Evolutionary conservation across 2,797 vertebrate species (phyloP), one percentile per base, ranked within the genome.

Genomic region (Salarias fasciatus): DNA sequence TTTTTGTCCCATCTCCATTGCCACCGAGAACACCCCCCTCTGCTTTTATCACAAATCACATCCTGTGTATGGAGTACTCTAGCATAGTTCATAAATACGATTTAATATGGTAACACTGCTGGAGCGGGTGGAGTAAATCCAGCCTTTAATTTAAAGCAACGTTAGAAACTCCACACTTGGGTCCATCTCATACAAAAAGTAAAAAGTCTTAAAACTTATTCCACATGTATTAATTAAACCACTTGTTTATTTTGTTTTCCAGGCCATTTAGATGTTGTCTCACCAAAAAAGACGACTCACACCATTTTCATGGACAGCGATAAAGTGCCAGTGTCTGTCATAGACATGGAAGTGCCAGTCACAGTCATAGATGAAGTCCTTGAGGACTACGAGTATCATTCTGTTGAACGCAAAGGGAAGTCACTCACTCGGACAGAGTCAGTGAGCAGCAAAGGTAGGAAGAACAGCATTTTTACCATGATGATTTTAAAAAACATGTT

Each of bases 321-420:
- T 50, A 6, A 53, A 2, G 74, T 90, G 11, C 77, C 86, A 0
- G 57, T 88, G 36, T 85, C 91, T 42, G 72, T 93, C 11, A 76
- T 91, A 55, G 85, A 90, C 13, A 24, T 88, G 85, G 79, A 92
- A 33, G 92, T 99, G 83, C 98, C 98, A 38, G 95, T 99, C 60
- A 99, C 98, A 5, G 87, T 94, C 47, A 97, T 97, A 79, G 94
- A 96, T 82, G 95, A 95, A 70, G 88, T 93, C 65, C 84, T 91
- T 53, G 93, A 94, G 61, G 74, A 89, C n/a, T 80, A 83, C 66
- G 74, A 14, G 35, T 49, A n/a, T 49, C 72, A 75, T 18, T 37
- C 57, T 29, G 44, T 45, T n/a, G 76, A 79, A 74, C 75, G 69
- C 50, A 75, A 85, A 51, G 76, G 80, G 50, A 71, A 67, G 3